These are phyloP conservation scores for Arctocebus calabarensis DNA, from an alignment of 2,797 vertebrate genomes.

Conservation along the genomic window DNA sequence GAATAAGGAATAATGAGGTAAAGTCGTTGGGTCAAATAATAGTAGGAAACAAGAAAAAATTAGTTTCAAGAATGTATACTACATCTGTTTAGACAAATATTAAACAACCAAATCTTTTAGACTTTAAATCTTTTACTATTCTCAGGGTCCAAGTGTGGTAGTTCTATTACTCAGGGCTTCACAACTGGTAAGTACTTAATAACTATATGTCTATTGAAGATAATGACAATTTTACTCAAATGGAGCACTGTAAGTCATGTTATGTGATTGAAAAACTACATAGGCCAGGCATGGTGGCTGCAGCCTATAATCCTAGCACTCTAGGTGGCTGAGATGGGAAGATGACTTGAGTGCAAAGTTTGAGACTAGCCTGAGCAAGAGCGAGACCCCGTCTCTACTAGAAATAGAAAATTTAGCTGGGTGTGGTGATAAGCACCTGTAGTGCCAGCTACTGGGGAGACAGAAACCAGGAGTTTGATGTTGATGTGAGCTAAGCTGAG, in stretches of 20 bases:
- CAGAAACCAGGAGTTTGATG: too few relatives aligned
- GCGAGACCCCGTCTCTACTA: too few relatives aligned
- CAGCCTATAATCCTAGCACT: too few relatives aligned
- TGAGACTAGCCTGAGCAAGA: too few relatives aligned
- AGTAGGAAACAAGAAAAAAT: not conserved
- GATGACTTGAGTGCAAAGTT: too few relatives aligned
- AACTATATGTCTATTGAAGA: not conserved
- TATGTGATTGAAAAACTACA: not conserved
- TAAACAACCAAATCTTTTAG: not conserved
- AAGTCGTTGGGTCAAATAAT: constrained; percentile 28
- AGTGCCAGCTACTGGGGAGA: too few relatives aligned
- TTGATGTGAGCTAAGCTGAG: too few relatives aligned
- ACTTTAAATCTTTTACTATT: not conserved
- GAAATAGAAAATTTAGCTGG: too few relatives aligned
- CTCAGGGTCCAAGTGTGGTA: not conserved
- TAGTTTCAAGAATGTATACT: not conserved
- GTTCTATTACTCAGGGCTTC: not conserved
- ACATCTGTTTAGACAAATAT: constrained; percentile 11
- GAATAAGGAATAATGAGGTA: not conserved
- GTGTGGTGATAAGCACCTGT: too few relatives aligned
- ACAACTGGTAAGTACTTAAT: not conserved
- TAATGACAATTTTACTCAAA: constrained; percentile 31
- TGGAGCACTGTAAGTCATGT: not conserved
- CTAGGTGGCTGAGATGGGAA: too few relatives aligned
- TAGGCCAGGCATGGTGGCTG: not conserved